Evolutionary conservation across 2,797 vertebrate genomes (phyloP).

Genomic region (Streptopelia turtur): DNA sequence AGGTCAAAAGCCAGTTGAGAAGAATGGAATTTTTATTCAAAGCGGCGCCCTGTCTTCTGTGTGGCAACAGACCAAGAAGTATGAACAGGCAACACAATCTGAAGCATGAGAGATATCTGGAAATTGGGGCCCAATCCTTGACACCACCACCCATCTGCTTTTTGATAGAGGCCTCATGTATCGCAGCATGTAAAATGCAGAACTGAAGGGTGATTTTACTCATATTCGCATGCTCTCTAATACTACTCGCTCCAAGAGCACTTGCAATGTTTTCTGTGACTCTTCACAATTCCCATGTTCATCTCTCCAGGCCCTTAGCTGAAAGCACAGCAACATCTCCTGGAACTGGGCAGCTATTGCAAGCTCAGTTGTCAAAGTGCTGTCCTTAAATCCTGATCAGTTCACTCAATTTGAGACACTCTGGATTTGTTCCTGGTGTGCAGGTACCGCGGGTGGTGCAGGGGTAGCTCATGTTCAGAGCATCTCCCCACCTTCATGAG

Average conservation of each 20-base stretch:
- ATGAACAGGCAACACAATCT: neutral
- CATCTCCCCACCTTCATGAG: neutral
- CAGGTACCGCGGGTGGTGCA: neutral
- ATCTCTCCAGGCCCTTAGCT: constrained; percentile 42
- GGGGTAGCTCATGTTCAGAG: neutral
- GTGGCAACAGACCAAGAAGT: neutral
- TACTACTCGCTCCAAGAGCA: accelerated
- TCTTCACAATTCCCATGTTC: neutral
- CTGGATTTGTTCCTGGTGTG: accelerated
- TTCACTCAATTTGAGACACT: accelerated
- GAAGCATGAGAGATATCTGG: neutral
- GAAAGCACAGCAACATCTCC: constrained; percentile 74
- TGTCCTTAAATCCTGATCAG: neutral
- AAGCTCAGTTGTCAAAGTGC: neutral
- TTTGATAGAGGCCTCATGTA: neutral
- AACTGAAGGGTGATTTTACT: neutral
- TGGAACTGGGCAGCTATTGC: constrained; percentile 59
- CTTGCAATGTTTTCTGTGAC: neutral
- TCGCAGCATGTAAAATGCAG: neutral
- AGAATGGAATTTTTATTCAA: neutral
- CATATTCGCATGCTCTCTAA: neutral
- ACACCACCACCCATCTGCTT: neutral
- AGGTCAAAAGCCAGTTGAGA: neutral
- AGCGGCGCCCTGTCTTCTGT: neutral
- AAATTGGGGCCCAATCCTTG: neutral